Evolutionary conservation across 2,888 invertebrate genomes (phyloP).

Genomic region (Drosophila maculinotata): DNA sequence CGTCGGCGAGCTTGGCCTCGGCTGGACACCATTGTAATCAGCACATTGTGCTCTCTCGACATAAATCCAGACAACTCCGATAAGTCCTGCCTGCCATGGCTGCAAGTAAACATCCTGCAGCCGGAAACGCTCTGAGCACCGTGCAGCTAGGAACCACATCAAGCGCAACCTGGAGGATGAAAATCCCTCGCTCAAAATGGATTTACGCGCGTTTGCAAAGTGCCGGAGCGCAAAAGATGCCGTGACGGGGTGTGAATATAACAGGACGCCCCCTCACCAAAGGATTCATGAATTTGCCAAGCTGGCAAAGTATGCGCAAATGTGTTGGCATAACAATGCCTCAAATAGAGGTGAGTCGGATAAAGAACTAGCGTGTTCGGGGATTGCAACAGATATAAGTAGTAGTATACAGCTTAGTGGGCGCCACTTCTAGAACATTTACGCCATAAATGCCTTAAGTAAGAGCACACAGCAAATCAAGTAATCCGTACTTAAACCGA

Average conservation of each 20-base stretch:
- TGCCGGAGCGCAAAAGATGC: conserved; percentile 46
- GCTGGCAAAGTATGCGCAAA: conserved; percentile 58
- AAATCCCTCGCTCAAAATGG: conserved; percentile 68
- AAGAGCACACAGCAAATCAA: no score
- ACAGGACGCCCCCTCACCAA: neutral
- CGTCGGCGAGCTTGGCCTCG: conserved; percentile 7
- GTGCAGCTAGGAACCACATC: conserved; percentile 39
- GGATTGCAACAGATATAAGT: neutral
- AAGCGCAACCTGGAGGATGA: conserved; percentile 56
- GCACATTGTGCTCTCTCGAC: conserved; percentile 55
- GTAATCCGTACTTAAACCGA: no score
- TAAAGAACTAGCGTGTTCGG: conserved; percentile 25
- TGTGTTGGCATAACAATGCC: conserved; percentile 60
- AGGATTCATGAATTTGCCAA: conserved; percentile 67
- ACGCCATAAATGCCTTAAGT: neutral
- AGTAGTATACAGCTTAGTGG: conserved; percentile 1
- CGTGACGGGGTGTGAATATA: conserved; percentile 29
- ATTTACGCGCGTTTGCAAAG: conserved; percentile 59
- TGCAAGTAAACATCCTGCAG: conserved; percentile 30
- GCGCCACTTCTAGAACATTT: conserved; percentile 1
- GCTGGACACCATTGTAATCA: conserved; percentile 52
- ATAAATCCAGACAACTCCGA: conserved; percentile 68
- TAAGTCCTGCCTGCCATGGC: conserved; percentile 51
- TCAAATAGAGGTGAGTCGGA: conserved; percentile 29
- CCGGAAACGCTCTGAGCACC: conserved; percentile 35